Evolutionary conservation across 2,797 vertebrate species (phyloP), one percentile per base, ranked within the genome.

Genomic region (Catamblyrhynchus diadema): DNA sequence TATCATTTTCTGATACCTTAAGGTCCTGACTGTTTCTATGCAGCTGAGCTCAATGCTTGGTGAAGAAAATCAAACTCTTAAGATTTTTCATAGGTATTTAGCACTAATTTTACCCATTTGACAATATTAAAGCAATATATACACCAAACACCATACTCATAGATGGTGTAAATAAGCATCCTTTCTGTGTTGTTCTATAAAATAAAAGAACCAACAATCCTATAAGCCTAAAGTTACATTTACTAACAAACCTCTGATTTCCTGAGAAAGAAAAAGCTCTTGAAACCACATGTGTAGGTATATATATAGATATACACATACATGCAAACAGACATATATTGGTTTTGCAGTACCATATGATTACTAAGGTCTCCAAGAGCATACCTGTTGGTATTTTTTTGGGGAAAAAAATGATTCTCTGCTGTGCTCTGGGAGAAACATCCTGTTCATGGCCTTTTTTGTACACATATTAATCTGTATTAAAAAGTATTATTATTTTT

Each of bases 331-430:
- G 8, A 50, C 9, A 16, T 21, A 14, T 3, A 8, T 17, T 13
- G 25, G n/a, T 61, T 65, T 42, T 37, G 6, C 11, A 66, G 32
- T 37, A 48, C 6, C 39, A 9, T 56, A n/a, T 41, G 15, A 53
- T 7, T 62, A 23, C 25, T 23, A 35, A 60, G 8, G 61, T 65
- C 19, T 71, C 27, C 23, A 53, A 50, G 20, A 8, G 2, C 4
- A 1, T 56, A 81, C 2, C 2, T 35, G 2, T 10, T 32, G 1
- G 21, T 25, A 25, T 3, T 18, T 82, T 82, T 33, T 4, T 0
- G 2, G 6, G 3, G 3, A 6, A 44, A 53, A 60, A 48, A 22
- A 25, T 5, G 0, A 30, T 41, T 3, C 1, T 53, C 14, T 54
- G 4, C 5, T 51, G 8, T 70, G 7, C 4, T 80, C 1, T 57